These are phyloP conservation scores for Sebastes miniatus DNA, from an alignment of 2,797 vertebrate genomes.

Conservation along the genomic window DNA sequence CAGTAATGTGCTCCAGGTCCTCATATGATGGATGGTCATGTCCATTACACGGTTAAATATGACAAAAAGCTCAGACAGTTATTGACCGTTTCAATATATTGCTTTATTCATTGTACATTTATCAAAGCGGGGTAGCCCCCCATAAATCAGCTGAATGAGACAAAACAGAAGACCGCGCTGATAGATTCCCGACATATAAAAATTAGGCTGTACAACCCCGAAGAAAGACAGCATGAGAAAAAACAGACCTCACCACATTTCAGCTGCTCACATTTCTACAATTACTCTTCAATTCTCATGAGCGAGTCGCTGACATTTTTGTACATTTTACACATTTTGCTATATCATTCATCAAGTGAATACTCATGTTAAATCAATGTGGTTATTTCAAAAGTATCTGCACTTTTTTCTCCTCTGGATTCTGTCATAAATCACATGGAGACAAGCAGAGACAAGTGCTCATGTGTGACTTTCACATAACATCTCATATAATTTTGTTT, in stretches of 20 bases:
- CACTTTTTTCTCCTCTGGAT: rapidly evolving
- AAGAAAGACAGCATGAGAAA: constrained; percentile 14
- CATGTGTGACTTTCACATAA: too few species aligned
- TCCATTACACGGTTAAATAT: constrained; percentile 1
- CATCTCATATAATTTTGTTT: too few species aligned
- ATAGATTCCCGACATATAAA: constrained; percentile 17
- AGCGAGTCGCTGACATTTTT: constrained; percentile 13
- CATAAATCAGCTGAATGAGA: constrained; percentile 40
- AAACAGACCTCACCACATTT: constrained; percentile 48
- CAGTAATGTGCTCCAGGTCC: not conserved
- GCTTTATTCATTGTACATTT: constrained; percentile 27
- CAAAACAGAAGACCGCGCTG: constrained; percentile 24
- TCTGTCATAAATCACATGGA: not conserved
- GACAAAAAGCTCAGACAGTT: constrained; percentile 28
- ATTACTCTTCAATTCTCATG: constrained; percentile 15
- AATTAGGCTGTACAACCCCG: not conserved
- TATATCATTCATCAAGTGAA: not conserved
- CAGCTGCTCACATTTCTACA: constrained; percentile 36
- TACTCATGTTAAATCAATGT: not conserved
- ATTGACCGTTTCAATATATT: constrained; percentile 33
- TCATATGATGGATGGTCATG: constrained; percentile 12
- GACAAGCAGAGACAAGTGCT: not conserved
- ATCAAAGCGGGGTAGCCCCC: constrained; percentile 12
- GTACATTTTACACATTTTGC: constrained; percentile 10
- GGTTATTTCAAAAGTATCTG: not conserved